phyloP scores from a whole-genome alignment of 1,140 invertebrate genomes.

The Lasioglossum albipes region DNA sequence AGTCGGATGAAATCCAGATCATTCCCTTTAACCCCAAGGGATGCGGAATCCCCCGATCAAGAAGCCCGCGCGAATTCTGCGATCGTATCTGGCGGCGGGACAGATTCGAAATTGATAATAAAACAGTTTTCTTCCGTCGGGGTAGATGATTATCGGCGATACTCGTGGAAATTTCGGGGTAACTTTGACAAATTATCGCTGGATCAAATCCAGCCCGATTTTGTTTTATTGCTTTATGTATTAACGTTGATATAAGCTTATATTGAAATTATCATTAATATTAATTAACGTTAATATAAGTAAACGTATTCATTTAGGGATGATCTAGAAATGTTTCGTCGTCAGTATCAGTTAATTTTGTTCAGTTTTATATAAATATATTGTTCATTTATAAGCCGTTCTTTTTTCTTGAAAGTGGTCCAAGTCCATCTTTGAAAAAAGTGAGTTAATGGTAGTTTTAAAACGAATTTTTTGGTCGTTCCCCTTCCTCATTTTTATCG shows the following conservation, averaged over 20 bases:
- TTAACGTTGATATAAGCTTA: too few relatives aligned
- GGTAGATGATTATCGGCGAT: constrained; percentile 69
- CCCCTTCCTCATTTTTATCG: too few relatives aligned
- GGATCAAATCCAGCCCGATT: background rate
- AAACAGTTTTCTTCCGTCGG: constrained; percentile 28
- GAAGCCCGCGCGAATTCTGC: constrained; percentile 47
- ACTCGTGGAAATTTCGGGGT: constrained; percentile 60
- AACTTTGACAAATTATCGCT: constrained; percentile 22
- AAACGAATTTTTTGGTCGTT: too few relatives aligned
- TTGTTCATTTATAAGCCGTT: too few relatives aligned
- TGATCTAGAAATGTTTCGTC: background rate
- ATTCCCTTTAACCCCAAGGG: constrained; percentile 62
- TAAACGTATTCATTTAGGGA: too few relatives aligned
- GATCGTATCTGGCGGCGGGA: constrained; percentile 35
- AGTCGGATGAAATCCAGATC: constrained; percentile 73
- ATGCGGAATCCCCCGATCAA: constrained; percentile 63
- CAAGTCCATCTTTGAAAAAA: too few relatives aligned
- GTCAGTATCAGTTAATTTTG: too few relatives aligned
- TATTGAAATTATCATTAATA: too few relatives aligned
- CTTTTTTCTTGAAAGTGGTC: too few relatives aligned
- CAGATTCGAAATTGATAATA: constrained; percentile 57
- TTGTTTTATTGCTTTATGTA: background rate
- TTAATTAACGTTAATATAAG: too few relatives aligned
- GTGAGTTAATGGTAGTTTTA: too few relatives aligned
- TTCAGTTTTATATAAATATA: too few relatives aligned